Percentiles rank a stretch among this genome's conserved stretches.
Conservation (phyloP, 2,888 invertebrate species). For the Homarus gammarus region DNA sequence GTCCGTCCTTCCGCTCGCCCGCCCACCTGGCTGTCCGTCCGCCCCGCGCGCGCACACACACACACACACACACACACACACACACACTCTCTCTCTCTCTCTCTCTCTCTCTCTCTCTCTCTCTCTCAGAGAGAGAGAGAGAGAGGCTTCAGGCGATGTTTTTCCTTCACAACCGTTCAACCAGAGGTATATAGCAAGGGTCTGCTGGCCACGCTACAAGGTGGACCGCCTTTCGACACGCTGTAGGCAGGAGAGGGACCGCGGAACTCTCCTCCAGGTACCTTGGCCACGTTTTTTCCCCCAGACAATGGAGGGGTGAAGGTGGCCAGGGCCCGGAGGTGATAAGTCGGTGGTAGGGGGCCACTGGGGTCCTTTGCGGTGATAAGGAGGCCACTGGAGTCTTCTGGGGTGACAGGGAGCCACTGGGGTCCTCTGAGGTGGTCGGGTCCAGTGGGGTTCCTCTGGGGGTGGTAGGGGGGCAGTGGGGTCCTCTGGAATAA, state of each 20-base stretch:
- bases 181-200: background rate
- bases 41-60: background rate
- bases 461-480: too few species aligned
- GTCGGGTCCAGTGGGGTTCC: too few species aligned
- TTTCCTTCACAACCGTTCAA: slow-evolving; percentile 5
- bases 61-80: slow-evolving; percentile 21
- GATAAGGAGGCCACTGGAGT: too few species aligned
- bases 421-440: too few species aligned
- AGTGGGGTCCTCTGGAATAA: too few species aligned
- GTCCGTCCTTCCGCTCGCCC: too few species aligned
- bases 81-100: slow-evolving; percentile 32
- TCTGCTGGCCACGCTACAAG: slow-evolving; percentile 9
- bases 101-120: too few species aligned
- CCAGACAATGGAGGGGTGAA: slow-evolving; percentile 39
- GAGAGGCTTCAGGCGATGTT: background rate
- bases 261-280: slow-evolving; percentile 23
- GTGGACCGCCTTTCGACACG: slow-evolving; percentile 32
- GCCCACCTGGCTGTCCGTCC: too few species aligned
- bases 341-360: slow-evolving; percentile 38
- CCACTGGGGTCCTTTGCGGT: background rate
- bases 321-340: slow-evolving; percentile 21
- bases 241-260: slow-evolving; percentile 24
- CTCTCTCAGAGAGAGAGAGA: too few species aligned
- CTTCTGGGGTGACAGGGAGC: too few species aligned
- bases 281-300: slow-evolving; percentile 33